A percentile compares a stretch with the other conserved stretches of the same genome.
phyloP scores from a whole-genome alignment of 2,888 invertebrate species.

The Drosophila nr. perissopoda region DNA sequence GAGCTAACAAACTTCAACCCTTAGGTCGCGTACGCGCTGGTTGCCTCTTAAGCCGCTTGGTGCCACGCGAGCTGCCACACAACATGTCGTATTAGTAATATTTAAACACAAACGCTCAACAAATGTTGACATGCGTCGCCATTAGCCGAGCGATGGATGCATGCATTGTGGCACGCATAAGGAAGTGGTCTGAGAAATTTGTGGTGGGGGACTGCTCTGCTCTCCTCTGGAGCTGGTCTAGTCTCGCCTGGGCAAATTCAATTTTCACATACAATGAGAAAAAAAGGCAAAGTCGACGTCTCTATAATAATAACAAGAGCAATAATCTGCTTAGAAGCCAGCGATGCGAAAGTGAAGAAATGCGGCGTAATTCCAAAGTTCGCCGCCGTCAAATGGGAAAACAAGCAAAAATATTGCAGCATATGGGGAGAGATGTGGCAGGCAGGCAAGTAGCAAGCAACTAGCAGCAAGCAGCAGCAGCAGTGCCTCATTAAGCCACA shows the following conservation, averaged over 20 bases:
- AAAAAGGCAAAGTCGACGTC: conserved; percentile 19
- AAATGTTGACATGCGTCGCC: conserved; percentile 79
- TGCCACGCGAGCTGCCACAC: conserved; percentile 74
- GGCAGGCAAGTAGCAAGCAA: not conserved
- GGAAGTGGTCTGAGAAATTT: conserved; percentile 4
- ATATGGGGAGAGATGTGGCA: conserved; percentile 38
- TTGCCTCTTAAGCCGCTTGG: conserved; percentile 27
- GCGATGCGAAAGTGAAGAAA: conserved; percentile 79
- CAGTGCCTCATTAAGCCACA: conserved; percentile 60
- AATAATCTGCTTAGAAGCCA: conserved; percentile 77
- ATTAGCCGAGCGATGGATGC: conserved; percentile 72
- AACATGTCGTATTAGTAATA: conserved; percentile 81
- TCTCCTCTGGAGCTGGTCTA: conserved; percentile 1
- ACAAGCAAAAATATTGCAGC: conserved; percentile 66
- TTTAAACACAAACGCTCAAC: conserved; percentile 80
- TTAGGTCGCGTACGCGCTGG: conserved; percentile 4
- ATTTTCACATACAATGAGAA: conserved; percentile 67
- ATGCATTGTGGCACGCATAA: conserved; percentile 68
- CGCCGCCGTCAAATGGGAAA: conserved; percentile 60
- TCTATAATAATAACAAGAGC: conserved; percentile 66
- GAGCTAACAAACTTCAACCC: conserved; percentile 10
- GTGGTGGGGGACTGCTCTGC: not conserved
- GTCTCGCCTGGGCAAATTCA: conserved; percentile 52
- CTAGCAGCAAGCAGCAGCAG: conserved; percentile 6
- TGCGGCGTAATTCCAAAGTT: conserved; percentile 79